Evolutionary conservation across 30 jellyfish, hydroid and myxozoan genomes (phyloP), one percentile per base, ranked within the genome.

Genomic region (Sanderia malayensis): DNA sequence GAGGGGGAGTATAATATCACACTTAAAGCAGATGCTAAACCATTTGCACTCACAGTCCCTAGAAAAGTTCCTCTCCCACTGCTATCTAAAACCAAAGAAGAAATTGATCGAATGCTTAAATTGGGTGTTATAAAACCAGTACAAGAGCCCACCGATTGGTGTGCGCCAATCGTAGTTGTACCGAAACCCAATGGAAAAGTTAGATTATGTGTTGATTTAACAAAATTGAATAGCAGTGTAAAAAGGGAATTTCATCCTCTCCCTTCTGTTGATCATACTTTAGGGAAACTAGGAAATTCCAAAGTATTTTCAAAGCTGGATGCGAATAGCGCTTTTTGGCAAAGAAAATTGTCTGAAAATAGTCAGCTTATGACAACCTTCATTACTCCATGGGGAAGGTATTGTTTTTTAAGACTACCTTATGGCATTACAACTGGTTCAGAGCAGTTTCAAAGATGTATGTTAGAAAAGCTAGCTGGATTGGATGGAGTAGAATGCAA

Each of bases 261-360:
- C 70, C 96, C 74, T 23, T 34, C 75, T 58, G 80, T 65, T 18
- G 86, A 62, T 10, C 52, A 61, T 18, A 66, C 78, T 24, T 21
- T 66, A 20, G 75, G 58, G 3, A 27, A 67, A 26, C 1, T 77
- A 1, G 75, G 61, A 2, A 24, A 57, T 47, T 93, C 72, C 17
- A 49, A 46, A 23, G 32, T 73, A 4, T 72, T 84, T 52, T 31
- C 85, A 20, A 84, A 74, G 30, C 71, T 84, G 1, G 95, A 84
- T 24, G 95, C 86, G 25, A 84, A 75, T 60, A 29, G 76, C 9
- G 95, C 86, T 20, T 84, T 72, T 65, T 84, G 95, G 95, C 90
- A 84, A 73, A 23, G 66, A 44, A 34, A 61, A 11, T 59, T 74
- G 33, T 80, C 75, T 26, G 67, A 75, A 58, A 89, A 69, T 19